phyloP scores from a whole-genome alignment of 2,888 invertebrate species.

The Ophonus ardosiacus region DNA sequence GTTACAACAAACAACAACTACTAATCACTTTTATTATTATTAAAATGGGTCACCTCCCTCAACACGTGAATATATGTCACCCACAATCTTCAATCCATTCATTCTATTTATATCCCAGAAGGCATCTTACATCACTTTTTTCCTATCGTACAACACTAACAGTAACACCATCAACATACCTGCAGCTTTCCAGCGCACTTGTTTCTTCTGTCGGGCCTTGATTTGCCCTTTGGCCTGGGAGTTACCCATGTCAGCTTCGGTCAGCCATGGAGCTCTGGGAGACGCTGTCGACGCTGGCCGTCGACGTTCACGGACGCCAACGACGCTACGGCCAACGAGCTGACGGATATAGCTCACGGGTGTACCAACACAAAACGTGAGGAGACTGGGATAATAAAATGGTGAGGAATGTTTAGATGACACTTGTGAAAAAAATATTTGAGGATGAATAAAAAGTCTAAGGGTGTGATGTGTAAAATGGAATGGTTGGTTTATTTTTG shows the following conservation, averaged over 20 bases:
- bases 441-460: too few species aligned
- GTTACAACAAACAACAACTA: too few species aligned
- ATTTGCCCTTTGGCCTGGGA: conserved; percentile 80
- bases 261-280: conserved; percentile 51
- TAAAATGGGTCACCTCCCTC: too few species aligned
- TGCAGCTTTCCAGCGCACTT: conserved; percentile 91
- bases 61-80: too few species aligned
- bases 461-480: too few species aligned
- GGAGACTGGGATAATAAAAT: too few species aligned
- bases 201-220: conserved; percentile 81
- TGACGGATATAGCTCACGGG: conserved; percentile 51
- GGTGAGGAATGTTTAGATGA: too few species aligned
- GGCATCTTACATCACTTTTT: neutral
- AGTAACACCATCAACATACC: conserved; percentile 77
- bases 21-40: too few species aligned
- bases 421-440: too few species aligned
- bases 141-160: neutral
- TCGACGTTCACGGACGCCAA: neutral
- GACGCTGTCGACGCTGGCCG: neutral
- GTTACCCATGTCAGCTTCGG: conserved; percentile 80
- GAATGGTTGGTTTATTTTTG: too few species aligned
- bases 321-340: conserved; percentile 8
- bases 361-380: conserved; percentile 22
- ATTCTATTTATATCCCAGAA: too few species aligned
- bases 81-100: too few species aligned